These are phyloP conservation scores for Arctocebus calabarensis DNA, from an alignment of 2,797 vertebrate species.

Conservation along the genomic window DNA sequence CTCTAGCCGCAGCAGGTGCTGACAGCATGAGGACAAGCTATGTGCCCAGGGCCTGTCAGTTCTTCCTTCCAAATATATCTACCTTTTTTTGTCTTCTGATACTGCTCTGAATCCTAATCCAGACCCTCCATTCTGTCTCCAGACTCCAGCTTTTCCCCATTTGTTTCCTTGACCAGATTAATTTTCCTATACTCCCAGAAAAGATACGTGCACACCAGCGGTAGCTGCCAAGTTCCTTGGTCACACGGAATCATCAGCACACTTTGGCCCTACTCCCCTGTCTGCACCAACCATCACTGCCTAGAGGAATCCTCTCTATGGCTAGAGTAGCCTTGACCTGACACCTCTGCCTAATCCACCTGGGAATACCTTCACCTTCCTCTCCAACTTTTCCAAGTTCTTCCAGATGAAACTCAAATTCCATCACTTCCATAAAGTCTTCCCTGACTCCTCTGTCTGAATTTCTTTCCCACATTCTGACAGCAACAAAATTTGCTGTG, in stretches of 20 bases:
- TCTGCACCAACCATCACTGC: fast-evolving
- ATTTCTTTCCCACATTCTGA: not conserved
- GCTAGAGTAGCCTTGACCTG: not conserved
- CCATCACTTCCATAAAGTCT: not conserved
- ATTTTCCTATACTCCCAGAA: not conserved
- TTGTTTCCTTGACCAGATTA: not conserved
- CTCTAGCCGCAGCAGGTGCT: not conserved
- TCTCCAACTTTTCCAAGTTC: not conserved
- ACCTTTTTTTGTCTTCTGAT: not conserved
- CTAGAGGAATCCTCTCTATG: not conserved
- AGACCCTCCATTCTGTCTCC: not conserved
- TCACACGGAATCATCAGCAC: too few species aligned
- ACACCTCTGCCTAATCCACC: not conserved
- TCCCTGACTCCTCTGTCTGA: not conserved
- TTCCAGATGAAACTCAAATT: not conserved
- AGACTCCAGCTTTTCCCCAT: not conserved
- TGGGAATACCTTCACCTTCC: not conserved
- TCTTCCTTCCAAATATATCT: not conserved
- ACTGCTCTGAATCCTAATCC: not conserved
- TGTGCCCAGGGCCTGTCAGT: not conserved
- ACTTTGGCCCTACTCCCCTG: not conserved
- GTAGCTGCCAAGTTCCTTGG: not conserved
- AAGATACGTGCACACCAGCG: not conserved
- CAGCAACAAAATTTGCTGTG: not conserved
- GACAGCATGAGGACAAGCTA: not conserved